phyloP scores from a whole-genome alignment of 35 echinoderm and acorn worm species.

The Apostichopus californicus region DNA sequence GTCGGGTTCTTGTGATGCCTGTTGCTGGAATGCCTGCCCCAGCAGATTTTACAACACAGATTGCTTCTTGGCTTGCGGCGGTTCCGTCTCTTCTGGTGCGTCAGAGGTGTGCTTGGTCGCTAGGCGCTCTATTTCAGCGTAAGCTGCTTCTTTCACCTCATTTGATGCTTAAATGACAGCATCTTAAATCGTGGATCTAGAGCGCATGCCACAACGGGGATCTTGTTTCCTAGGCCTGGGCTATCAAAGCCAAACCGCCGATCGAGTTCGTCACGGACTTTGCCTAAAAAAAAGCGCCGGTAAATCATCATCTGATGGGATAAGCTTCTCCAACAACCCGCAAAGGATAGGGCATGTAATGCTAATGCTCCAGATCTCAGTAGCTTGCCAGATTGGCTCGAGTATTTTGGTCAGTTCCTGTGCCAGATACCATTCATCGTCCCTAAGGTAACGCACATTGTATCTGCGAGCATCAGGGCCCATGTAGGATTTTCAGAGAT shows the following conservation, averaged over 20 bases:
- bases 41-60: background rate
- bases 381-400: background rate
- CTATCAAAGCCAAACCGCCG: background rate
- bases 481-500: background rate
- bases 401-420: background rate
- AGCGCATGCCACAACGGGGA: background rate
- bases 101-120: background rate
- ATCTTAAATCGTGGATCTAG: conserved; percentile 31
- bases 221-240: background rate
- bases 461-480: background rate
- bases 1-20: background rate
- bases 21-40: background rate
- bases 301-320: background rate
- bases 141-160: conserved; percentile 16
- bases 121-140: background rate
- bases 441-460: background rate
- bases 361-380: conserved; percentile 14
- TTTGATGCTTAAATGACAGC: background rate
- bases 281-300: background rate
- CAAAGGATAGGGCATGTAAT: background rate
- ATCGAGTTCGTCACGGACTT: background rate
- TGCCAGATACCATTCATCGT: background rate
- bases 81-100: background rate
- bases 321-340: background rate
- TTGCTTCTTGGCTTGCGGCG: background rate